Percentiles rank a stretch among this genome's conserved stretches.
Conservation (phyloP, 1,140 invertebrate genomes). For the Frieseomelitta varia region DNA sequence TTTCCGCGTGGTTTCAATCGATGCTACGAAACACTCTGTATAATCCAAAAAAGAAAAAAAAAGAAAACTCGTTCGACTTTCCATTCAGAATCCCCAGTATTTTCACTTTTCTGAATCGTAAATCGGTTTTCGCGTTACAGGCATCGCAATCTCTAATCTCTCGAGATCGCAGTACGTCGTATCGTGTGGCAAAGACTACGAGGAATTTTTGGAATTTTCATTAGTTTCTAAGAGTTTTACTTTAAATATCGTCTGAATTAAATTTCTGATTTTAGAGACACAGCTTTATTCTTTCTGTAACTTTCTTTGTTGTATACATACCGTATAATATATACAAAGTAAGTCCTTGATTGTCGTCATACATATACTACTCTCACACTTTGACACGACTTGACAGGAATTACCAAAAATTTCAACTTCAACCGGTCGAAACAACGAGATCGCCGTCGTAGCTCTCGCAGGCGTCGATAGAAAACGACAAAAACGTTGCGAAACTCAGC, state of each 20-base stretch:
- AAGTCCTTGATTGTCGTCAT: too few relatives aligned
- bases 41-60: not conserved
- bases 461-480: not conserved
- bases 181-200: not conserved
- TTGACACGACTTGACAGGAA: too few relatives aligned
- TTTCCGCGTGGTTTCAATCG: not conserved
- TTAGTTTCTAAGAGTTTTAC: too few relatives aligned
- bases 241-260: too few relatives aligned
- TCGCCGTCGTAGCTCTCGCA: not conserved
- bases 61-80: not conserved
- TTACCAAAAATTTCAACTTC: not conserved
- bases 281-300: too few relatives aligned
- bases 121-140: not conserved
- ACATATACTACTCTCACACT: too few relatives aligned
- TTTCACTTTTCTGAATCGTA: not conserved
- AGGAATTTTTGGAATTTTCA: too few relatives aligned
- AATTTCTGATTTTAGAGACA: too few relatives aligned
- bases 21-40: not conserved
- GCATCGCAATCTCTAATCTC: not conserved
- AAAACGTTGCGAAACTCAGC: not conserved
- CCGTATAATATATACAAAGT: too few relatives aligned
- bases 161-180: not conserved
- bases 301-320: too few relatives aligned
- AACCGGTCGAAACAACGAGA: conserved; percentile 7
- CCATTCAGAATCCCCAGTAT: not conserved